These are phyloP conservation scores for Thamnophis elegans DNA, from an alignment of 2,797 vertebrate species.

Conservation along the genomic window DNA sequence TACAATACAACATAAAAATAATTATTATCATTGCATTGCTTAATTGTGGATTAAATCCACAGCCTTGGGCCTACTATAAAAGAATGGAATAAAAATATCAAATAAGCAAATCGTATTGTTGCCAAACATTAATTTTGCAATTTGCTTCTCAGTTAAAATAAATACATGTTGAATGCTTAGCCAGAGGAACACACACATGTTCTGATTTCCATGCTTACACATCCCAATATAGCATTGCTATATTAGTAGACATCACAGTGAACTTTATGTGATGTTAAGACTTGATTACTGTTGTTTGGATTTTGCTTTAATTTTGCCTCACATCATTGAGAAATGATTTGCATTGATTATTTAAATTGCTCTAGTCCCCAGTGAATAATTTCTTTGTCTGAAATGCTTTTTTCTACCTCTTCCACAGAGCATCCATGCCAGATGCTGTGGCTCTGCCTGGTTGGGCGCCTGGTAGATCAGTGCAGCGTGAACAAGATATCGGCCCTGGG, in stretches of 20 bases:
- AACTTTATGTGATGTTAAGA: neutral
- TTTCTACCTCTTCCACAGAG: constrained; percentile 66
- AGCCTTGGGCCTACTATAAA: neutral
- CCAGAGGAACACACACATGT: neutral
- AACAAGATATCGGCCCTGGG: constrained; percentile 81
- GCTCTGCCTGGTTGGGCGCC: constrained; percentile 84
- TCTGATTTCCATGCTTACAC: neutral
- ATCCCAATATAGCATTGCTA: neutral
- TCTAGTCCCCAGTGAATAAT: neutral
- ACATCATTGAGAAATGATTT: neutral
- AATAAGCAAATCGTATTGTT: neutral
- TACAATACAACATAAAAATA: neutral
- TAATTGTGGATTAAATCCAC: neutral
- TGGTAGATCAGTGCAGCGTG: constrained; percentile 70
- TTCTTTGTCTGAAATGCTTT: neutral
- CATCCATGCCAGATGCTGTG: constrained; percentile 87
- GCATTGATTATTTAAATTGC: neutral
- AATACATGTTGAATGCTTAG: neutral
- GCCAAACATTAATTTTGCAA: neutral
- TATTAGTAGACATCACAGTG: too few relatives aligned
- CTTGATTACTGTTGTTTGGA: neutral
- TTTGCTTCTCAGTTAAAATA: neutral
- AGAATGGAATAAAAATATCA: neutral
- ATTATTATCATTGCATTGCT: neutral
- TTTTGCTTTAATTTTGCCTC: neutral